phyloP scores from a whole-genome alignment of 2,888 invertebrate species.

The Drosophila robusta region DNA sequence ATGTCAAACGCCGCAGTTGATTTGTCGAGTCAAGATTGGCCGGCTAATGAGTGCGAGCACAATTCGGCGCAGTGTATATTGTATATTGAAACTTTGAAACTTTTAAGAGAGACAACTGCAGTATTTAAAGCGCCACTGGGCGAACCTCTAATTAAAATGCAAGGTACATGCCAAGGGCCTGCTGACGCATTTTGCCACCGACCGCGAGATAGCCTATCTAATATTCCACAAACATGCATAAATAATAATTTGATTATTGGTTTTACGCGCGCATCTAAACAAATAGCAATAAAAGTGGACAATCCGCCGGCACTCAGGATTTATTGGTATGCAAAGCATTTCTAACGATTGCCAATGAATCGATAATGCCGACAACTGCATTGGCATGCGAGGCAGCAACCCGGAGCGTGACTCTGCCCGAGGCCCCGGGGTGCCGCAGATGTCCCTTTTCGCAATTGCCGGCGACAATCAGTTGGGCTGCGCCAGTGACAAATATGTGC shows the following conservation, averaged over 20 bases:
- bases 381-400: conserved; percentile 42
- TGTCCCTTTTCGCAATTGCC: conserved; percentile 50
- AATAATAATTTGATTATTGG: conserved; percentile 44
- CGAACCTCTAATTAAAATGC: neutral
- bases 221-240: conserved; percentile 34
- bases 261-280: conserved; percentile 39
- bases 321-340: conserved; percentile 75
- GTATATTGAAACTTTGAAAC: too few relatives aligned
- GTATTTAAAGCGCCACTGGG: too few relatives aligned
- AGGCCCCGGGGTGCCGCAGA: conserved; percentile 3
- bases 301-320: conserved; percentile 1
- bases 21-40: conserved; percentile 17
- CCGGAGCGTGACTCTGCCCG: conserved; percentile 2
- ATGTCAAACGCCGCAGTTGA: conserved; percentile 42
- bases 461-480: conserved; percentile 46
- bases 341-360: conserved; percentile 64
- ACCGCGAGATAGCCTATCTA: conserved; percentile 9
- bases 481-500: conserved; percentile 46
- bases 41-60: conserved; percentile 4
- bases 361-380: conserved; percentile 52
- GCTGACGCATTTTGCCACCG: too few relatives aligned
- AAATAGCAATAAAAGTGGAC: conserved; percentile 40
- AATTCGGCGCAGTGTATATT: too few relatives aligned
- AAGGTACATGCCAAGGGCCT: neutral
- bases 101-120: too few relatives aligned